These are phyloP conservation scores for Drosophila tripunctata DNA, from an alignment of 2,888 invertebrate genomes.

Conservation along the genomic window DNA sequence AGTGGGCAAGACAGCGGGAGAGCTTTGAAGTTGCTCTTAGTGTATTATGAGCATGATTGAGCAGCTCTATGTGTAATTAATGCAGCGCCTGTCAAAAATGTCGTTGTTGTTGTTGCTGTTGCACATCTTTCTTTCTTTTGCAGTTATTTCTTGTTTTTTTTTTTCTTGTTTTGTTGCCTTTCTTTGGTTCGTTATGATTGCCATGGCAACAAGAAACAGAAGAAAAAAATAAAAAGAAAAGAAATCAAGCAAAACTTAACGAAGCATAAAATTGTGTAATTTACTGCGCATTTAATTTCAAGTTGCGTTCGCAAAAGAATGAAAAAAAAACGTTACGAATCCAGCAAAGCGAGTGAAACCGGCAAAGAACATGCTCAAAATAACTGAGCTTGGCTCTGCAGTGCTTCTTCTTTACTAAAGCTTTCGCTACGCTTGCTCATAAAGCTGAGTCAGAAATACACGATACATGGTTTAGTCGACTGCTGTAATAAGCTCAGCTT, in stretches of 20 bases:
- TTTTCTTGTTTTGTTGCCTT: background rate
- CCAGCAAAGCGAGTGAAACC: slow-evolving; percentile 3
- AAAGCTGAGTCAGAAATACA: slow-evolving; percentile 27
- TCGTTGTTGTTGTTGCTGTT: slow-evolving; percentile 12
- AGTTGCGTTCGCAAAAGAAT: slow-evolving; percentile 58
- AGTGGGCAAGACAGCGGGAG: background rate
- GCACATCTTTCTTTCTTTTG: slow-evolving; percentile 16
- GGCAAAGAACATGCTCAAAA: slow-evolving; percentile 31
- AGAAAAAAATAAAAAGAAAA: slow-evolving; percentile 9
- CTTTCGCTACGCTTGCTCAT: slow-evolving; percentile 42
- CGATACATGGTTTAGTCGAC: background rate
- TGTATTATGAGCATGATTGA: slow-evolving; percentile 41
- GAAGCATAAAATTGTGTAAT: slow-evolving; percentile 77
- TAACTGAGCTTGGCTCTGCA: slow-evolving; percentile 42
- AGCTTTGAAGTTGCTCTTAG: slow-evolving; percentile 36
- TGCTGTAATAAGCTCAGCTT: slow-evolving; percentile 43
- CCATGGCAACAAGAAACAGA: slow-evolving; percentile 17
- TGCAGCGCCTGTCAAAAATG: slow-evolving; percentile 44
- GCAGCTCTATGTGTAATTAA: slow-evolving; percentile 48
- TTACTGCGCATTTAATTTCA: slow-evolving; percentile 75
- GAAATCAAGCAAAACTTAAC: slow-evolving; percentile 50
- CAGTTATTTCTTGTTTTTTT: background rate
- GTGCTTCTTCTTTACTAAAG: slow-evolving; percentile 31
- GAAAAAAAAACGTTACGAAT: slow-evolving; percentile 34
- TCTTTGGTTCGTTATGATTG: slow-evolving; percentile 15